These are phyloP conservation scores for Holotrichia oblita DNA, from an alignment of 1,140 invertebrate species.

Conservation along the genomic window DNA sequence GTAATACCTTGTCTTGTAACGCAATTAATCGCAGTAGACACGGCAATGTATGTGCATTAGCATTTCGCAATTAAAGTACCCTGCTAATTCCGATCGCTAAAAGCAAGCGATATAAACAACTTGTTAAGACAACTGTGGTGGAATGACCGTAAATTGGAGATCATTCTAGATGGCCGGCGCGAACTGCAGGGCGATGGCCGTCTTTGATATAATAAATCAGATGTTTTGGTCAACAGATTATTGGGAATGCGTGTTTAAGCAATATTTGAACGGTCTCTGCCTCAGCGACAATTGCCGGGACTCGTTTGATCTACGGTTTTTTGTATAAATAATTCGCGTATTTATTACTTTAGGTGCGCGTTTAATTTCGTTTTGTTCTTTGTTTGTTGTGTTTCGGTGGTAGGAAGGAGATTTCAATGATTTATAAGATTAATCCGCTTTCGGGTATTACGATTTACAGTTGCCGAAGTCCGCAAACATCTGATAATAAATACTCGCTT, in stretches of 20 bases:
- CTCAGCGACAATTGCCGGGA: constrained; percentile 15
- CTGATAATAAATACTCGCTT: neutral
- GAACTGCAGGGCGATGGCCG: neutral
- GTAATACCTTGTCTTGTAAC: neutral
- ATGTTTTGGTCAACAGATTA: constrained; percentile 28
- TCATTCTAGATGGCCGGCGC: neutral
- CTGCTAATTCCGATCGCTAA: neutral
- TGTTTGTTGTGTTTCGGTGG: neutral
- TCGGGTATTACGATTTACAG: neutral
- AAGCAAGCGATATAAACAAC: neutral
- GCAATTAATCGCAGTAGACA: neutral
- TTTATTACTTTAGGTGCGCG: constrained; percentile 3
- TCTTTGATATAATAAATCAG: constrained; percentile 39
- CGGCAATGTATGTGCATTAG: constrained; percentile 4
- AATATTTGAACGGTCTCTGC: neutral
- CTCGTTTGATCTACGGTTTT: constrained; percentile 2
- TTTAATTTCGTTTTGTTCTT: constrained; percentile 1
- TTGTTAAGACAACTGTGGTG: neutral
- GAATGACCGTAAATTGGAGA: neutral
- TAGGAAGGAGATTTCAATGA: neutral
- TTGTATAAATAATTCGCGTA: constrained; percentile 32
- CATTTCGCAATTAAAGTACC: constrained; percentile 21
- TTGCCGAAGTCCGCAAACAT: neutral
- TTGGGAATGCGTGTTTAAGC: constrained; percentile 29
- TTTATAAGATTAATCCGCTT: neutral